A percentile compares a stretch with the other conserved stretches of the same genome.
Conservation (phyloP, 35 echinoderm and acorn worm species). For the Ophiothrix spiculata region DNA sequence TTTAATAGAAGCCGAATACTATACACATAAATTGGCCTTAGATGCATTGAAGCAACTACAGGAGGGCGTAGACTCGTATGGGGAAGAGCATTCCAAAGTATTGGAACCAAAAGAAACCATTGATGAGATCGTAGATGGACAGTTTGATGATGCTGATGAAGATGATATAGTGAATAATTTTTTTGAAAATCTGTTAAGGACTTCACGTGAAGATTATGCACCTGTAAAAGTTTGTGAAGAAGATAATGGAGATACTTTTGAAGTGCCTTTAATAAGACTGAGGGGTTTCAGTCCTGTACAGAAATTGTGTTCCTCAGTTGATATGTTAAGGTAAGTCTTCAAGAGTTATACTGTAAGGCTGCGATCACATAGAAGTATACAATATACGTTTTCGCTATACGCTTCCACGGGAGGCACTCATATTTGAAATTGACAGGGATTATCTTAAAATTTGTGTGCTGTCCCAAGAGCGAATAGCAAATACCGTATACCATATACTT, state of each 20-base stretch:
- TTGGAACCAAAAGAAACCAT: no score
- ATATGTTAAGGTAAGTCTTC: neutral
- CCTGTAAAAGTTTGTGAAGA: neutral
- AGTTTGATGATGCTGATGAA: slow-evolving; percentile 10
- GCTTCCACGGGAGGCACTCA: no score
- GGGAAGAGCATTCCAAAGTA: neutral
- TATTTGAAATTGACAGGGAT: no score
- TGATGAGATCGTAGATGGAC: slow-evolving; percentile 1
- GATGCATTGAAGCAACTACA: neutral
- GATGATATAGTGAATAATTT: neutral
- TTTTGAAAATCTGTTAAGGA: no score
- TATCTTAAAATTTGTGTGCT: no score
- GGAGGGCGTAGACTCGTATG: neutral
- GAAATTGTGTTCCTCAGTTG: neutral
- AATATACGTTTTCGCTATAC: no score
- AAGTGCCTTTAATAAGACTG: neutral
- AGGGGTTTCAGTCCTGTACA: neutral
- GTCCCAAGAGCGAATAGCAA: no score
- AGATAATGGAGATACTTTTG: neutral
- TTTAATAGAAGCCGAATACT: neutral
- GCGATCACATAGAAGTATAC: no score
- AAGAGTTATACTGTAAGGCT: no score
- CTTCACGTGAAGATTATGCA: neutral
- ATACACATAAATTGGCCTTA: neutral
- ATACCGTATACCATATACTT: no score